Base-by-base conservation (phyloP, 1,140 invertebrate species). In the Heliothis subflexa region DNA sequence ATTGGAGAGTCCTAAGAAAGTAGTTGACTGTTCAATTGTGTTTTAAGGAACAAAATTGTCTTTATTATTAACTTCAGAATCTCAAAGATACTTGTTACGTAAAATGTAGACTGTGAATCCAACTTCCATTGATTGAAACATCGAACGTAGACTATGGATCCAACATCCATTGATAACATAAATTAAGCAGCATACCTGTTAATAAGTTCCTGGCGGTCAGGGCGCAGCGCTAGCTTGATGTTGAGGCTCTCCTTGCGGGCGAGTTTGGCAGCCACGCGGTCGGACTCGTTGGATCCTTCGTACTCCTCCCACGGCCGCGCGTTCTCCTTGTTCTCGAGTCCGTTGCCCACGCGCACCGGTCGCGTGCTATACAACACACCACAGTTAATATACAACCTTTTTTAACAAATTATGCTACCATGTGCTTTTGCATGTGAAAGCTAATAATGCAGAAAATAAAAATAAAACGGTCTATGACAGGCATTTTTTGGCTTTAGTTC, bases 221-320 rank as follows among this genome's bases (percentile, higher is more conserved):
- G 99, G 77, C 99, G 96, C 80, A 99, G 96, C 82, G 98, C 97
- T 79, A 99, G 95, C 93, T 99, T 99, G 87, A 99, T 95, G 70
- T 99, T 99, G 84, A 99, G 95, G 90, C 98, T 99, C 94, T 99
- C 99, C 93, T 99, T 99, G 59, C 99, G 96, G 62, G 98, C 98
- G 78, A 99, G 97, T 95, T 99, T 99, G 61, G 98, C 96, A 83
- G 98, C 98, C 80, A 98, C 94, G 80, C 96, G 95, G 68, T 95
- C 93, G 11, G 91, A 93, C 79, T 95, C 95, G 75, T 89, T 94
- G 21, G 94, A 85, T 81, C 95, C 90, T n/a, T 96, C 97, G 86
- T 97, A 97, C 83, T 97, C 96, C 16, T 97, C 97, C 94, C 96
- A 97, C n/a, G 97, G 97, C 79, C 97, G 96, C 25, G 97, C 95